Conservation (phyloP, 2,113 vertebrate genomes). For the Podilymbus podiceps region DNA sequence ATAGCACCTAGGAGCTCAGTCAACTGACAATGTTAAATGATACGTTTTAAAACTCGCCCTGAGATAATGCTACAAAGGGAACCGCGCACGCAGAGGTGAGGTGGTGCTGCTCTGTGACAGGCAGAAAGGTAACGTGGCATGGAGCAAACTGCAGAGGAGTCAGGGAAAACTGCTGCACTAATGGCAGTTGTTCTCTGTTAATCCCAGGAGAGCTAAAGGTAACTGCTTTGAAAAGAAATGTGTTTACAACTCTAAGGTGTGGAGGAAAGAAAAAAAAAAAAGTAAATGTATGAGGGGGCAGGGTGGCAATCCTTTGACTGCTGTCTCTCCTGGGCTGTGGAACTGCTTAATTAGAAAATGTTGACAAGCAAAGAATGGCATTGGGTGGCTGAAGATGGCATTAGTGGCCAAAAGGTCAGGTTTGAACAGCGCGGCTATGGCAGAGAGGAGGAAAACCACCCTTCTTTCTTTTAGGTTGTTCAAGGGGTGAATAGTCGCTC, state of each 20-base stretch:
- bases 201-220: not conserved
- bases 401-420: not conserved
- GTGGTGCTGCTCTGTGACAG: not conserved
- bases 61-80: not conserved
- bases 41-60: constrained; percentile 55
- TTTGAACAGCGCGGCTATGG: not conserved
- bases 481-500: not conserved
- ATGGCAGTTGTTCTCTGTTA: not conserved
- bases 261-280: not conserved
- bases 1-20: constrained; percentile 73
- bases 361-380: not conserved
- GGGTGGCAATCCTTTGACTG: not conserved
- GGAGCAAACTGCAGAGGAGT: not conserved
- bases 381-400: not conserved
- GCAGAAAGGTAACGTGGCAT: not conserved
- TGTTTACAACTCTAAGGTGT: not conserved
- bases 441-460: no score
- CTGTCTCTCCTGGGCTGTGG: not conserved
- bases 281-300: not conserved
- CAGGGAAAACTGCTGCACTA: not conserved
- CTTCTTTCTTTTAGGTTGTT: not conserved
- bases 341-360: not conserved
- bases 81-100: not conserved
- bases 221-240: not conserved
- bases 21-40: constrained; percentile 61